These are phyloP conservation scores for Dryococelus australis DNA, from an alignment of 2,888 invertebrate genomes.

Conservation along the genomic window DNA sequence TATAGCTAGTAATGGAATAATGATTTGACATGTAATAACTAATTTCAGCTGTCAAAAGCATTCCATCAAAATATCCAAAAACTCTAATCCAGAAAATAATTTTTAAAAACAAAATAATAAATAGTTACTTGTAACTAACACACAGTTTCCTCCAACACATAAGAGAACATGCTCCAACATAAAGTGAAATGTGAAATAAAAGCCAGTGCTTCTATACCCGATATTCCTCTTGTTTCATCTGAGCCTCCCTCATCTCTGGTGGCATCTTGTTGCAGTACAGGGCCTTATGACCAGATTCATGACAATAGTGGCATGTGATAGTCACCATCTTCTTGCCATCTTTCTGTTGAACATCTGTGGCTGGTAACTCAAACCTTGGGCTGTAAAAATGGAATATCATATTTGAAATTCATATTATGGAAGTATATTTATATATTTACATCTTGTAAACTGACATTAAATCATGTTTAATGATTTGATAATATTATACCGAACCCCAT, in stretches of 20 bases:
- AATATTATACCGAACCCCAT: no score
- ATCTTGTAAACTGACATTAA: no score
- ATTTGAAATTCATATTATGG: not conserved
- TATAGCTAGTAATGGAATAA: no score
- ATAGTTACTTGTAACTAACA: not conserved
- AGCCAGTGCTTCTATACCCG: constrained; percentile 31
- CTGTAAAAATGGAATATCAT: constrained; percentile 54
- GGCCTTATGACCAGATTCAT: constrained; percentile 96
- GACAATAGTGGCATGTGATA: constrained; percentile 93
- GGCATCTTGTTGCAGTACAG: constrained; percentile 90
- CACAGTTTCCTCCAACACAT: no score
- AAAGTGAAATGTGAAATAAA: not conserved
- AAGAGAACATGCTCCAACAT: not conserved
- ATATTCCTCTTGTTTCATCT: constrained; percentile 44
- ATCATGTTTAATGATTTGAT: no score
- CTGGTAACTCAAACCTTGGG: constrained; percentile 93
- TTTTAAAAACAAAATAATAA: not conserved
- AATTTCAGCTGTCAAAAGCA: no score
- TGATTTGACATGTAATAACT: no score
- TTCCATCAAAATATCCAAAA: no score
- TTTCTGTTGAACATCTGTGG: constrained; percentile 82
- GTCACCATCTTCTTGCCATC: constrained; percentile 80
- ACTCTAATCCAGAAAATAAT: no score
- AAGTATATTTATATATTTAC: not conserved
- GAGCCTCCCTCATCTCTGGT: constrained; percentile 63